A percentile compares a stretch with the other conserved stretches of the same genome.
Conservation (phyloP, 2,797 vertebrate species). For the Botia kubotai region DNA sequence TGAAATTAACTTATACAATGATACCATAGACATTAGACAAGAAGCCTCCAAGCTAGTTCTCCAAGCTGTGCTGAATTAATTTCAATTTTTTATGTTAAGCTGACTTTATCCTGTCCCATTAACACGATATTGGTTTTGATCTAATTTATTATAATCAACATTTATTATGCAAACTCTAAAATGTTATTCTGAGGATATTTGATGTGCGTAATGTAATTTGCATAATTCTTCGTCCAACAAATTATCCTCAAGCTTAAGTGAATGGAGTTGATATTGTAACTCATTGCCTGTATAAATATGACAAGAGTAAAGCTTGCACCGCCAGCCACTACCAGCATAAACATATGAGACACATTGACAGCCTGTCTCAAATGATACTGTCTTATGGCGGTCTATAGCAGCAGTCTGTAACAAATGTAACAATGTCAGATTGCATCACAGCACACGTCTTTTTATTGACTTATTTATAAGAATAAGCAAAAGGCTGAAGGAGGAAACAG, state of each 20-base stretch:
- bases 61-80: not conserved
- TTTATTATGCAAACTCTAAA: constrained; percentile 18
- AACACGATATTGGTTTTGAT: constrained; percentile 33
- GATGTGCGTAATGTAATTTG: constrained; percentile 2
- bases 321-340: constrained; percentile 59
- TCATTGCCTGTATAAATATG: constrained; percentile 32
- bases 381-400: constrained; percentile 45
- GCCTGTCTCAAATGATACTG: constrained; percentile 59
- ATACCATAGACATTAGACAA: constrained; percentile 24
- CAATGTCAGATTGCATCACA: constrained; percentile 58
- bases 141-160: constrained; percentile 16
- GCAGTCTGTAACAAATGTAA: constrained; percentile 56
- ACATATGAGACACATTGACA: constrained; percentile 62
- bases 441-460: constrained; percentile 47
- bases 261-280: constrained; percentile 20
- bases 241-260: not conserved
- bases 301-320: constrained; percentile 19
- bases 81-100: constrained; percentile 33
- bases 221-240: constrained; percentile 2
- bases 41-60: not conserved
- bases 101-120: constrained; percentile 21
- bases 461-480: constrained; percentile 41
- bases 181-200: constrained; percentile 3
- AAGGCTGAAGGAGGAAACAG: constrained; percentile 23
- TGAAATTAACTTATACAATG: not conserved